phyloP scores from a whole-genome alignment of 2,113 vertebrate species.

The Catharus minimus region DNA sequence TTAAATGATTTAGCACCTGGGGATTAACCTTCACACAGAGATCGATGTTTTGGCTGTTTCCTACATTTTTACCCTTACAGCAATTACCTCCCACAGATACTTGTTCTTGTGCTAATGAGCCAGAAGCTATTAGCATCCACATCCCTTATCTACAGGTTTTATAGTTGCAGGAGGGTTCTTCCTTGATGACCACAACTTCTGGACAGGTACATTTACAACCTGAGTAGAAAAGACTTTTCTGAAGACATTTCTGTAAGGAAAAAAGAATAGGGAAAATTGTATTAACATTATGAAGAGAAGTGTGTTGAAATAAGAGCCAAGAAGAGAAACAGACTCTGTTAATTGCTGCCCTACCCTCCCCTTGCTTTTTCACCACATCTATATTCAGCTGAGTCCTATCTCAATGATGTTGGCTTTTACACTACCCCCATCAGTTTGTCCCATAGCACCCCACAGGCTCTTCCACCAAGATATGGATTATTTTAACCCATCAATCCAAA shows the following conservation, averaged over 20 bases:
- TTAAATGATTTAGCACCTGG: constrained; percentile 51
- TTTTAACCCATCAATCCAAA: not conserved
- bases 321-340: not conserved
- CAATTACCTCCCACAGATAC: constrained; percentile 56
- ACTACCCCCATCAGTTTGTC: not conserved
- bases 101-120: constrained; percentile 40
- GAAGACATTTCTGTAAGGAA: not conserved
- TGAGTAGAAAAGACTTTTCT: not conserved
- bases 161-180: not conserved
- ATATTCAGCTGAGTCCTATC: not conserved
- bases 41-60: constrained; percentile 53
- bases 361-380: not conserved
- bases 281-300: not conserved
- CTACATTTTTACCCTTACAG: constrained; percentile 33
- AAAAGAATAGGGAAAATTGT: not conserved
- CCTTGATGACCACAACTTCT: not conserved
- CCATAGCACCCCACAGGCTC: not conserved
- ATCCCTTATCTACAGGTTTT: not conserved
- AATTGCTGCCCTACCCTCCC: not conserved
- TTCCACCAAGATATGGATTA: not conserved
- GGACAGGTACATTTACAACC: not conserved
- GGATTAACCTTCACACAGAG: constrained; percentile 49
- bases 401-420: not conserved
- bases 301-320: not conserved
- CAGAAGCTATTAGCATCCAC: constrained; percentile 41